Evolutionary conservation across 2,113 vertebrate genomes (phyloP), one percentile per base, ranked within the genome.

Genomic region (Callocephalon fimbriatum): DNA sequence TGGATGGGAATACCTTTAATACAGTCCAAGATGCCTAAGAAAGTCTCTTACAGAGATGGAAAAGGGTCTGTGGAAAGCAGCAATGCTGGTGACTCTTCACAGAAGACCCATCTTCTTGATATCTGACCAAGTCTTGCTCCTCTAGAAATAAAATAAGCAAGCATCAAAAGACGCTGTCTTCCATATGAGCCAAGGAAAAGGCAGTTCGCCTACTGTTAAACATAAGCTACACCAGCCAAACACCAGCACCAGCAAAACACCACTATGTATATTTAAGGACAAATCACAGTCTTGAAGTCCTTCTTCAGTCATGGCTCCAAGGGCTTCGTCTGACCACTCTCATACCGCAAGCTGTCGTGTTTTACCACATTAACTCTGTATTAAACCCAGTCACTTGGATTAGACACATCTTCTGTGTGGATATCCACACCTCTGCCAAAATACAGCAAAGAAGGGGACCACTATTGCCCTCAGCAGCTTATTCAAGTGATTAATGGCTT

Each of bases 331-430:
- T 62, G 31, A 83, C 6, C n/a, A 70, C 48, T 51, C 31, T 37
- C 21, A 25, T 31, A 19, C 1, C 0, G 8, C n/a, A 71, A 47
- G 3, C 45, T 44, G 5, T 42, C 0, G 0, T 18, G 16, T 42
- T 78, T 56, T 84, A 40, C 45, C 35, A 35, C 2, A 0, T 25
- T n/a, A 56, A 20, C n/a, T 56, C 40, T 65, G 0, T 27, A 51
- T 3, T 56, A 78, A 88, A 40, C 29, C 44, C 0, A 20, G 2
- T 13, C 44, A 38, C 31, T 75, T 31, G 65, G 35, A 35, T 67
- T 82, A 42, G 27, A 44, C 58, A 22, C 44, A 26, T 54, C 48
- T 56, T 25, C 21, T 35, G 19, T 2, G 3, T 1, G 3, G 58
- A 38, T 29, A 87, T 47, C 15, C 15, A 19, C 19, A 42, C n/a